Conservation (phyloP, 2,797 vertebrate genomes). For the Syngnathus acus region DNA sequence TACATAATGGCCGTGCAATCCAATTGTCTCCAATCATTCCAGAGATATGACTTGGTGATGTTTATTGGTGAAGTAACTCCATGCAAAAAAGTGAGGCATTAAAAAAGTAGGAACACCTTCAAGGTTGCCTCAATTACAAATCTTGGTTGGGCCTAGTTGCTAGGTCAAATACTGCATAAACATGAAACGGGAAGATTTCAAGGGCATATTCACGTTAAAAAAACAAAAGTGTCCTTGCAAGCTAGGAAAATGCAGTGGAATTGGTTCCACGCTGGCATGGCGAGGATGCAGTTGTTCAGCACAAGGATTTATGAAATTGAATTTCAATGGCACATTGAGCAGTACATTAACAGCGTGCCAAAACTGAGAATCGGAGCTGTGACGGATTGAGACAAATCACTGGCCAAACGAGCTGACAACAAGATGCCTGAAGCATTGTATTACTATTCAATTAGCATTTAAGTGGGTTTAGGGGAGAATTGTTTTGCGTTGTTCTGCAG, state of each 20-base stretch:
- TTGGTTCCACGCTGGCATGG: slow-evolving; percentile 32
- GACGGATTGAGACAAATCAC: slow-evolving; percentile 76
- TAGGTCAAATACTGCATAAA: not conserved
- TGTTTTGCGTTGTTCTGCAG: slow-evolving; percentile 65
- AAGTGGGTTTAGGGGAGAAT: slow-evolving; percentile 68
- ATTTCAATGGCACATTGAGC: slow-evolving; percentile 65
- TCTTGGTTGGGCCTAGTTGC: slow-evolving; percentile 10
- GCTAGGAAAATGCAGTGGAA: slow-evolving; percentile 24
- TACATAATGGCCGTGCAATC: slow-evolving; percentile 73
- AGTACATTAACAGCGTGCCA: slow-evolving; percentile 63
- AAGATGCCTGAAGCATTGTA: slow-evolving; percentile 66
- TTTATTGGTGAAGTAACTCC: slow-evolving; percentile 68
- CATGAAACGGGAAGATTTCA: not conserved
- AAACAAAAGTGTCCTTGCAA: not conserved
- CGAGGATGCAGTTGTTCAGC: slow-evolving; percentile 42
- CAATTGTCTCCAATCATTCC: slow-evolving; percentile 73
- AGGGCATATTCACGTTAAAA: not conserved
- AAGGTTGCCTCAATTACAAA: slow-evolving; percentile 35
- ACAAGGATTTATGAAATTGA: slow-evolving; percentile 61
- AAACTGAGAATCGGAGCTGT: slow-evolving; percentile 53
- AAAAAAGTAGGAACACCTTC: slow-evolving; percentile 16
- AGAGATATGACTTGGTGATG: slow-evolving; percentile 74
- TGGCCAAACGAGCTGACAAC: slow-evolving; percentile 74
- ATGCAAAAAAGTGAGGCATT: slow-evolving; percentile 45
- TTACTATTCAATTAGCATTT: slow-evolving; percentile 79